phyloP scores from a whole-genome alignment of 2,797 vertebrate genomes.

The Syngnathus rostellatus region DNA sequence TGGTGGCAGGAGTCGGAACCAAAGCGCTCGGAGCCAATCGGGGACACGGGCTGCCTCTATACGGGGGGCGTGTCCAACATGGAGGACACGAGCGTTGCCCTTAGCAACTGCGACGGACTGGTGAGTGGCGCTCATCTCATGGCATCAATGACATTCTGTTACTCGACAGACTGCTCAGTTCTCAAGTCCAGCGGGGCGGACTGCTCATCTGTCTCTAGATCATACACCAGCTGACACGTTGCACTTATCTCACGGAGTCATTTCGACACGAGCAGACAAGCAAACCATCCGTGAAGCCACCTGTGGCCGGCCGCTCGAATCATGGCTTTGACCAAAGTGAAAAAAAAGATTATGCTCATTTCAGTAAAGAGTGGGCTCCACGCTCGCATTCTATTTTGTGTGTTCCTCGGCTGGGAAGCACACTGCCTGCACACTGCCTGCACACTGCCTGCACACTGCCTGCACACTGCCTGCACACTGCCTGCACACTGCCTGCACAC shows the following conservation, averaged over 20 bases:
- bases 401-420: background rate
- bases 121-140: constrained; percentile 52
- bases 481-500: too few species aligned
- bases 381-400: background rate
- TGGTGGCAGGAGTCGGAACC: constrained; percentile 72
- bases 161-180: background rate
- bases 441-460: background rate
- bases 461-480: background rate
- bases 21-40: constrained; percentile 68
- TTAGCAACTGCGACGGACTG: constrained; percentile 95
- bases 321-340: too few species aligned
- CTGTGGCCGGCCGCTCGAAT: too few species aligned
- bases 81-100: constrained; percentile 79
- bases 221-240: too few species aligned
- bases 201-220: too few species aligned
- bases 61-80: constrained; percentile 81
- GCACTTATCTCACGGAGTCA: too few species aligned
- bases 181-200: background rate
- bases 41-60: constrained; percentile 76
- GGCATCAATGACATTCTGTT: background rate
- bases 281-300: background rate
- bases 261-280: background rate
- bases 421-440: background rate
- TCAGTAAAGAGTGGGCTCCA: background rate
- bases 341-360: background rate